phyloP scores from a whole-genome alignment of 2,888 invertebrate species.

The Saturnia japonica region DNA sequence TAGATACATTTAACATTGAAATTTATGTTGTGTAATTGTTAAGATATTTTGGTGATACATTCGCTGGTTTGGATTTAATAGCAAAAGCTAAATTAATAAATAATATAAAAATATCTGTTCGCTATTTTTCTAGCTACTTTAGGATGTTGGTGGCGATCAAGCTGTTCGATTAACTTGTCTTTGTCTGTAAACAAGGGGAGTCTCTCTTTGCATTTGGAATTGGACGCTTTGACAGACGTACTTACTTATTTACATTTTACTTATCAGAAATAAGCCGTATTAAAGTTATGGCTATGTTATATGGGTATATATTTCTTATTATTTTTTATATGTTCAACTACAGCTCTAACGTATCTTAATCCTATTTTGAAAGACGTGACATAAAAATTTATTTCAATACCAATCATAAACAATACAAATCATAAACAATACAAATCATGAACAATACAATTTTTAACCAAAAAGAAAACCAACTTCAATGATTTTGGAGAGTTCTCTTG shows the following conservation, averaged over 20 bases:
- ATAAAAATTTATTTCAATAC: no score
- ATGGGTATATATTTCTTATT: background rate
- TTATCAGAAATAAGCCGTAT: constrained; percentile 29
- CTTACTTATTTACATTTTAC: constrained; percentile 36
- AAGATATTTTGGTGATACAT: background rate
- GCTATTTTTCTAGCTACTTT: background rate
- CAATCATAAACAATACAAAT: no score
- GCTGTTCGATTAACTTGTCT: constrained; percentile 3
- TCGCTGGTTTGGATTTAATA: background rate
- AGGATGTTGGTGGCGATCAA: background rate
- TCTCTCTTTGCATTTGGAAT: constrained; percentile 34
- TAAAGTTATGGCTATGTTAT: constrained; percentile 27
- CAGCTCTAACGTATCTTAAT: no score
- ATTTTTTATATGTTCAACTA: background rate
- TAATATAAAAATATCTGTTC: background rate
- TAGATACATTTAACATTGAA: background rate
- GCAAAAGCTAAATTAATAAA: background rate
- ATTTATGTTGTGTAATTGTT: background rate
- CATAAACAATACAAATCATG: no score
- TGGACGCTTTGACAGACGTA: constrained; percentile 22
- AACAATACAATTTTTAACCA: no score
- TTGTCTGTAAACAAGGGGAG: constrained; percentile 6
- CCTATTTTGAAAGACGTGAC: no score
- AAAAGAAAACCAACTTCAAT: no score
- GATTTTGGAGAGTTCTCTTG: no score